Conservation (phyloP, 2,113 vertebrate species). For the Pseudolaguvia tuberculata region DNA sequence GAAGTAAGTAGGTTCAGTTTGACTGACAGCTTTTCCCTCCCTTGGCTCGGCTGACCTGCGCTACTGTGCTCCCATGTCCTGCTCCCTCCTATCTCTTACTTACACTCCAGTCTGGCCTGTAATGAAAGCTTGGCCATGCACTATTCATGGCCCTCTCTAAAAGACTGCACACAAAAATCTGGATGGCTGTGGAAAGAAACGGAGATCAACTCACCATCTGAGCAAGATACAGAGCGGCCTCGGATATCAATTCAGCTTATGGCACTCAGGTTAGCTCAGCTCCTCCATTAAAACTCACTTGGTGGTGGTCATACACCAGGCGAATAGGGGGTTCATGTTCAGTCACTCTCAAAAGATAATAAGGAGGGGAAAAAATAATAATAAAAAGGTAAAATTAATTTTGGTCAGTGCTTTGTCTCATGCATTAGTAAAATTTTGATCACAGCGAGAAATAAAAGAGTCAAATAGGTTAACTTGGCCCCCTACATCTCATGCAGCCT, state of each 20-base stretch:
- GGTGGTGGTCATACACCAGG: slow-evolving; percentile 27
- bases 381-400: slow-evolving; percentile 22
- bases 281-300: slow-evolving; percentile 37
- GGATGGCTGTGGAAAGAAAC: slow-evolving; percentile 23
- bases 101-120: slow-evolving; percentile 53
- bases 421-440: slow-evolving; percentile 59
- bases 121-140: slow-evolving; percentile 58
- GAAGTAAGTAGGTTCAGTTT: slow-evolving; percentile 24
- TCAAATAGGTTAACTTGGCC: not conserved
- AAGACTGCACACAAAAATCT: slow-evolving; percentile 45
- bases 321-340: slow-evolving; percentile 8
- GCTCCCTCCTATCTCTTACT: slow-evolving; percentile 57
- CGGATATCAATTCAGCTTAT: slow-evolving; percentile 43
- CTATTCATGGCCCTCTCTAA: slow-evolving; percentile 60
- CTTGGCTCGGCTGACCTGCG: slow-evolving; percentile 51
- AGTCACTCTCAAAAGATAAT: slow-evolving; percentile 30
- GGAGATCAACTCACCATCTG: slow-evolving; percentile 37
- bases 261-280: slow-evolving; percentile 19
- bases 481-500: slow-evolving; percentile 24
- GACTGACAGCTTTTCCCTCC: slow-evolving; percentile 45
- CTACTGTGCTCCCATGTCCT: slow-evolving; percentile 42
- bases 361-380: not conserved
- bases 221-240: slow-evolving; percentile 30
- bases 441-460: slow-evolving; percentile 57
- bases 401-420: slow-evolving; percentile 23